Percentiles rank a stretch among this genome's conserved stretches.
Evolutionary conservation across 2,797 vertebrate species (phyloP).

Genomic region (Lacerta bilineata): DNA sequence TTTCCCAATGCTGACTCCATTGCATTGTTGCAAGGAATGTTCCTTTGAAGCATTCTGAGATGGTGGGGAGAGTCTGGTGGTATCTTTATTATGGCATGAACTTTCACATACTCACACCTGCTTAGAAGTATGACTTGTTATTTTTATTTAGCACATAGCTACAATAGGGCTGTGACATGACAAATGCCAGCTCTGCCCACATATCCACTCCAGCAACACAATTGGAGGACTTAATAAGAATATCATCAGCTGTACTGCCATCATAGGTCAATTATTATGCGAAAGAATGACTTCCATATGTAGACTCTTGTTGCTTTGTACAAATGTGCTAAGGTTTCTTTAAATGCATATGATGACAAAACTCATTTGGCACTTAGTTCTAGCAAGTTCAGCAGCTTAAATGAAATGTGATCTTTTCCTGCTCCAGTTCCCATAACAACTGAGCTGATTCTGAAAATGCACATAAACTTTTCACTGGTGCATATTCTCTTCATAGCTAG

Average conservation of each 20-base stretch:
- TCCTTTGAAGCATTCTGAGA: slow-evolving; percentile 17
- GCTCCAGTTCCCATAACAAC: not conserved
- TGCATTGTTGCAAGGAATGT: slow-evolving; percentile 13
- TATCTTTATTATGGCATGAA: not conserved
- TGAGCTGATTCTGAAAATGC: slow-evolving; percentile 8
- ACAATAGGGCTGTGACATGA: not conserved
- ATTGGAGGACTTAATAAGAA: not conserved
- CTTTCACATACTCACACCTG: not conserved
- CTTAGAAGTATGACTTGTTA: not conserved
- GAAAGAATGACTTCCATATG: not conserved
- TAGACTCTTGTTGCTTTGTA: not conserved
- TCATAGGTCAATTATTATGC: not conserved
- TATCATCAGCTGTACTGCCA: not conserved
- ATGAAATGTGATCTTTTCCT: not conserved
- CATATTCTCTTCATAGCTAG: not conserved
- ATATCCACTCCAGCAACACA: not conserved
- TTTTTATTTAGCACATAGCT: not conserved
- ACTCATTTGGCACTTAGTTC: not conserved
- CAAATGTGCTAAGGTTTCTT: not conserved
- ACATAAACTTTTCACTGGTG: not conserved
- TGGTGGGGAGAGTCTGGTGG: not conserved
- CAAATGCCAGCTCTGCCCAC: not conserved
- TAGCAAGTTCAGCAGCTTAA: slow-evolving; percentile 9
- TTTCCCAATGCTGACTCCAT: accelerated
- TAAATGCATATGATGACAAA: not conserved